A percentile compares a stretch with the other conserved stretches of the same genome.
phyloP scores from a whole-genome alignment of 2,797 vertebrate genomes.

The Cichlasoma orientale region DNA sequence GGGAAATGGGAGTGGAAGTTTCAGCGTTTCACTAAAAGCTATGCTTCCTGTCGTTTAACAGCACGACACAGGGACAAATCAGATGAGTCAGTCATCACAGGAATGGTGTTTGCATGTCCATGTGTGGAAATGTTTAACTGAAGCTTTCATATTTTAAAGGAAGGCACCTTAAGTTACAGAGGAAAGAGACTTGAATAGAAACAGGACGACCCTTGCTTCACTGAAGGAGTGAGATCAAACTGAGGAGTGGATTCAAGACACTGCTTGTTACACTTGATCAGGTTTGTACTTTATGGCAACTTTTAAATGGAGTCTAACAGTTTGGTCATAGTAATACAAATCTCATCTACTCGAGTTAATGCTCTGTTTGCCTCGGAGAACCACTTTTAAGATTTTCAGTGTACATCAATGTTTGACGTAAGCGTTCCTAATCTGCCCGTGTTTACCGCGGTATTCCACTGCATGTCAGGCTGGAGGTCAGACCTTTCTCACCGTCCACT shows the following conservation, averaged over 20 bases:
- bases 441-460: neutral
- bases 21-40: neutral
- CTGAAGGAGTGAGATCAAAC: neutral
- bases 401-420: neutral
- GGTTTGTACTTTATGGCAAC: constrained; percentile 33
- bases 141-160: neutral
- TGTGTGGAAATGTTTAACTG: neutral
- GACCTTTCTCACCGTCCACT: neutral
- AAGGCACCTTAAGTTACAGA: neutral
- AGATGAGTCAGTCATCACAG: neutral
- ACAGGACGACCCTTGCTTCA: neutral
- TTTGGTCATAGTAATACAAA: neutral
- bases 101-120: neutral
- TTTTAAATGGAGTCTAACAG: accelerated
- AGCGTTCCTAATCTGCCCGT: neutral
- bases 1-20: constrained; percentile 62
- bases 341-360: neutral
- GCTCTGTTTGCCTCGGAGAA: constrained; percentile 8
- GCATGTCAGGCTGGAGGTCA: neutral
- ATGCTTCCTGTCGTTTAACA: neutral
- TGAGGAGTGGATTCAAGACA: neutral
- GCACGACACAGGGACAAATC: neutral
- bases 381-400: neutral
- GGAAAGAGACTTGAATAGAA: neutral
- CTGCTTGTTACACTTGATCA: neutral